A percentile compares a stretch with the other conserved stretches of the same genome.
Evolutionary conservation across 2,113 vertebrate species (phyloP).

Genomic region (Scophthalmus maximus): DNA sequence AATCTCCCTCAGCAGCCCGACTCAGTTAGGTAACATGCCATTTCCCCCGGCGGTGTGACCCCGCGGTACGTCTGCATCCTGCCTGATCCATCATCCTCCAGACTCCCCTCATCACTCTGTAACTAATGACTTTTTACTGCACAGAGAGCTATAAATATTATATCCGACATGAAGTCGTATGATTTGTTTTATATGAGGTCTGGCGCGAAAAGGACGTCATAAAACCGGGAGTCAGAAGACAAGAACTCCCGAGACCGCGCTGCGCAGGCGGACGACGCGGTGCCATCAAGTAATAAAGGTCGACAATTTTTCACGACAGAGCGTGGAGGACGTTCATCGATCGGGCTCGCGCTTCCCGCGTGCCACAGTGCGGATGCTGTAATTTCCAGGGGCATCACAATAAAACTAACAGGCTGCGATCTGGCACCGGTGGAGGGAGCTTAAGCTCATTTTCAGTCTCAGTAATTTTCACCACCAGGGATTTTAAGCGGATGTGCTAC

Average conservation of each 20-base stretch:
- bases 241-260: constrained; percentile 9
- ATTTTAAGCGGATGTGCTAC: constrained; percentile 60
- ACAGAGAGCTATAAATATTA: constrained; percentile 45
- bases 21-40: constrained; percentile 10
- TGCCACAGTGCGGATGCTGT: constrained; percentile 47
- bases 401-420: constrained; percentile 51
- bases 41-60: constrained; percentile 5
- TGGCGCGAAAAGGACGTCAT: constrained; percentile 20
- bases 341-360: constrained; percentile 20
- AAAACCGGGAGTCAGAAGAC: constrained; percentile 10
- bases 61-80: constrained; percentile 27
- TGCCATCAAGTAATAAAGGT: constrained; percentile 43
- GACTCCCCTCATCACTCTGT: background rate
- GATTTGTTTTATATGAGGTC: constrained; percentile 52
- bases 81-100: constrained; percentile 52
- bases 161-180: constrained; percentile 28
- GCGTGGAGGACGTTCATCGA: constrained; percentile 41
- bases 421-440: constrained; percentile 58
- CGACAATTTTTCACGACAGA: constrained; percentile 35
- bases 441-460: constrained; percentile 68
- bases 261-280: constrained; percentile 36
- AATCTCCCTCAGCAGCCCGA: background rate
- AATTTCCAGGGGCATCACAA: constrained; percentile 54
- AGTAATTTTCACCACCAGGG: constrained; percentile 63
- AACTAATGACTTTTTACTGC: constrained; percentile 44